Evolutionary conservation across 2,888 invertebrate species (phyloP).

Genomic region (Trissoscelio sp.): DNA sequence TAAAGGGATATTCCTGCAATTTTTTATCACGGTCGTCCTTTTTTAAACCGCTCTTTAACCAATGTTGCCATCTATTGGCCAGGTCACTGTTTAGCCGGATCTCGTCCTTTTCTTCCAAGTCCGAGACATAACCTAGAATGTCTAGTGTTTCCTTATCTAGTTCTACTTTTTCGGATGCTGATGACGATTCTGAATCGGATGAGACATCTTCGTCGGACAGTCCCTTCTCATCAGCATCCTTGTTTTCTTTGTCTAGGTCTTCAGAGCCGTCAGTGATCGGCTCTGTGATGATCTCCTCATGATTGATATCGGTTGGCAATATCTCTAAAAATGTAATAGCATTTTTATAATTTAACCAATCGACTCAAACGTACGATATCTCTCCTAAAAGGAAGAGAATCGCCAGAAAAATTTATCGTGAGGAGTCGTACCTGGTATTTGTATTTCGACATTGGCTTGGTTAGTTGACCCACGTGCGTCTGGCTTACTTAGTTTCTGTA

Average conservation of each 20-base stretch:
- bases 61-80: constrained; percentile 16
- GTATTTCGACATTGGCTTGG: too few relatives aligned
- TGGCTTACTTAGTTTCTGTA: too few relatives aligned
- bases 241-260: not conserved
- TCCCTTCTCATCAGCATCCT: not conserved
- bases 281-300: not conserved
- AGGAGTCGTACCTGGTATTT: not conserved
- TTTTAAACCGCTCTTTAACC: constrained; percentile 21
- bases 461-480: too few relatives aligned
- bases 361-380: constrained; percentile 4
- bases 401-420: not conserved
- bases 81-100: constrained; percentile 15
- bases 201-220: too few relatives aligned
- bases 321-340: too few relatives aligned
- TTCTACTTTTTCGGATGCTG: constrained; percentile 5
- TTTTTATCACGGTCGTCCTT: constrained; percentile 17
- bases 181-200: constrained; percentile 11
- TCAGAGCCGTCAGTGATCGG: not conserved
- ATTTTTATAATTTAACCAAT: too few relatives aligned
- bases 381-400: constrained; percentile 1
- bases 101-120: constrained; percentile 32
- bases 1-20: constrained; percentile 15
- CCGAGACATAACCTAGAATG: constrained; percentile 25
- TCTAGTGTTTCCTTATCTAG: constrained; percentile 28
- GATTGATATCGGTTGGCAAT: constrained; percentile 19